Conservation (phyloP, 2,113 vertebrate genomes). For the Chaetorhynchus papuensis region DNA sequence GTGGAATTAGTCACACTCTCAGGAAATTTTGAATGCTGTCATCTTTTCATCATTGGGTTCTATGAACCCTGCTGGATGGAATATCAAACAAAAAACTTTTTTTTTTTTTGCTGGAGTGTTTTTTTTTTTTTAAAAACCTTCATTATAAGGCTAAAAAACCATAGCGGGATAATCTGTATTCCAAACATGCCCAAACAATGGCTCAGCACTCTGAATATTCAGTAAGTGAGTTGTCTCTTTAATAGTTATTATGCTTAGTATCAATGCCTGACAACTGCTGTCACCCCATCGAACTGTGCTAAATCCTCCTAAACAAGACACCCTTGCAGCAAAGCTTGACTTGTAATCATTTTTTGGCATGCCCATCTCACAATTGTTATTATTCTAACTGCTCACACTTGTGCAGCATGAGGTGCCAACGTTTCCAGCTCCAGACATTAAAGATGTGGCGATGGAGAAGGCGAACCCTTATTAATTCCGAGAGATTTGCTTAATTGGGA, state of each 20-base stretch:
- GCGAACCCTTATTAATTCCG: slow-evolving; percentile 38
- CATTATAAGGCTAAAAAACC: not conserved
- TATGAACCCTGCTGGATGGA: not conserved
- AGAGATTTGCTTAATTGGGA: slow-evolving; percentile 51
- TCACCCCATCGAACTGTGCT: slow-evolving; percentile 19
- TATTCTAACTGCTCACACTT: slow-evolving; percentile 4
- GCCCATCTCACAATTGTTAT: not conserved
- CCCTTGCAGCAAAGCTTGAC: slow-evolving; percentile 46
- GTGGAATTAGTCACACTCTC: not conserved
- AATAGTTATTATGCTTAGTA: slow-evolving; percentile 27
- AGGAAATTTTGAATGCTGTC: not conserved
- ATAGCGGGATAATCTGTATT: not conserved
- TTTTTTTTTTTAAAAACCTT: not conserved
- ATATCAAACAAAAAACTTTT: not conserved
- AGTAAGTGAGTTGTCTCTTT: slow-evolving; percentile 24
- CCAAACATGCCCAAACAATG: not conserved
- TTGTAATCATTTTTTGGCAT: slow-evolving; percentile 49
- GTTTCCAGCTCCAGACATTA: slow-evolving; percentile 20
- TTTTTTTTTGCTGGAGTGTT: not conserved
- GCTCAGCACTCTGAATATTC: not conserved
- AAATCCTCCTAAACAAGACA: slow-evolving; percentile 59
- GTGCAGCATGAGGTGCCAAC: slow-evolving; percentile 35
- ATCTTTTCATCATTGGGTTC: not conserved
- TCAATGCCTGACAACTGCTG: slow-evolving; percentile 55
- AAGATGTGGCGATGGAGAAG: slow-evolving; percentile 47